Percentiles rank a stretch among this genome's conserved stretches.
These are phyloP conservation scores for Indri indri DNA, from an alignment of 2,113 vertebrate genomes.

Conservation along the genomic window DNA sequence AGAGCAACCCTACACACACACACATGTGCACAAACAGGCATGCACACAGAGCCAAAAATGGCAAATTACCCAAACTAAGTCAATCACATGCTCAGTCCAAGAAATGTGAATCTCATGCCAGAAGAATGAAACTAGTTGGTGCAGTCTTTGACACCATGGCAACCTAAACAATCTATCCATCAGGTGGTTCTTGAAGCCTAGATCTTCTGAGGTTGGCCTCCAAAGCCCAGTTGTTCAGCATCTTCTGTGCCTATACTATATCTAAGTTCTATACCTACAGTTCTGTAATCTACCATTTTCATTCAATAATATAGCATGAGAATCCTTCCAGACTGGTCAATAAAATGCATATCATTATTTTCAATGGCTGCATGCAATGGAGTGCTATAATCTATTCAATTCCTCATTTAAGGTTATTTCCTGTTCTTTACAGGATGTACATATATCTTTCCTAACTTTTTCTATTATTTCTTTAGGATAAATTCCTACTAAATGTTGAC, in stretches of 20 bases:
- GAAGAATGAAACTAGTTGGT: neutral
- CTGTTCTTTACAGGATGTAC: neutral
- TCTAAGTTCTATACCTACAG: neutral
- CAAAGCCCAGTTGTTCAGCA: neutral
- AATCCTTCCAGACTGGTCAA: neutral
- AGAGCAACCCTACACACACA: neutral
- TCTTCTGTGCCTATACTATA: neutral
- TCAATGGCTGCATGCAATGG: neutral
- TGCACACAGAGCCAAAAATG: neutral
- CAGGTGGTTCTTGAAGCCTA: neutral
- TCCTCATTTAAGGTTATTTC: neutral
- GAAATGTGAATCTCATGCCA: neutral
- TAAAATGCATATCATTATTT: neutral
- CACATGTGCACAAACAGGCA: neutral
- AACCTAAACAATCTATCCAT: neutral
- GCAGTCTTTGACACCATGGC: neutral
- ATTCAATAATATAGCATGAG: neutral
- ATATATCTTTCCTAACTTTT: neutral
- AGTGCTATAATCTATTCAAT: neutral
- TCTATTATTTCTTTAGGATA: constrained; percentile 3
- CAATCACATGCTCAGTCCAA: neutral
- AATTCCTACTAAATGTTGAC: neutral
- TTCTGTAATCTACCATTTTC: neutral
- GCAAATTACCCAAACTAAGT: neutral
- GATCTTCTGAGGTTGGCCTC: neutral